phyloP scores from a whole-genome alignment of 2,113 vertebrate genomes.

The Rana temporaria region DNA sequence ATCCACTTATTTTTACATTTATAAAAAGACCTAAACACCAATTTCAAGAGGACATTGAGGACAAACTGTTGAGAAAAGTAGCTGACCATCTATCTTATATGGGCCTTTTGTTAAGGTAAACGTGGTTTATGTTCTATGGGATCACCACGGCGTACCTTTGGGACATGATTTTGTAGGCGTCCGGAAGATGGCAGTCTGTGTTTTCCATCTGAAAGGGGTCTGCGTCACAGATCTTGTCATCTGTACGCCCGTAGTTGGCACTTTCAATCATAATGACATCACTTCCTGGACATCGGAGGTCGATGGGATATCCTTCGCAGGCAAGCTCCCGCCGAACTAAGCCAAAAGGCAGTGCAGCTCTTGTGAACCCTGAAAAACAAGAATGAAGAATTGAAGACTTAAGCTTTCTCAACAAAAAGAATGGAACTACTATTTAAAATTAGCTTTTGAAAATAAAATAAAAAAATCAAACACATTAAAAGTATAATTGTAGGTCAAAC shows the following conservation, averaged over 20 bases:
- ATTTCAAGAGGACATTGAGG: no score
- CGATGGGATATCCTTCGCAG: slow-evolving; percentile 97
- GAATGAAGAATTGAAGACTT: slow-evolving; percentile 3
- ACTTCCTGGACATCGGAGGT: slow-evolving; percentile 96
- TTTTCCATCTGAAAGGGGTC: slow-evolving; percentile 99
- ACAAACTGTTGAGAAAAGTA: no score
- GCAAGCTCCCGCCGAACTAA: slow-evolving; percentile 95
- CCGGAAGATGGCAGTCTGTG: slow-evolving; percentile 97
- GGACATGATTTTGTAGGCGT: slow-evolving; percentile 99
- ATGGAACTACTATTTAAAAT: no score
- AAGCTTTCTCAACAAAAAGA: no score
- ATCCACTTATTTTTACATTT: no score
- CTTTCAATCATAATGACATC: slow-evolving; percentile 99
- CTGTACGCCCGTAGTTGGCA: slow-evolving; percentile 96
- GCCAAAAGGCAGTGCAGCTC: slow-evolving; percentile 94
- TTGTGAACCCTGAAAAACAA: slow-evolving; percentile 85
- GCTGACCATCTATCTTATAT: no score
- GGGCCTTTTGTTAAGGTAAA: no score
- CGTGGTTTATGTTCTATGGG: not conserved
- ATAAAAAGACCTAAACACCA: no score
- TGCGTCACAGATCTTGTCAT: slow-evolving; percentile 98
- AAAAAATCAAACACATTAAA: no score
- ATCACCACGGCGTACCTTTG: slow-evolving; percentile 83
- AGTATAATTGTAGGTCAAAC: no score
- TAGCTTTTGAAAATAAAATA: no score